phyloP scores from a whole-genome alignment of 2,888 invertebrate species.

The Parnassius smintheus region DNA sequence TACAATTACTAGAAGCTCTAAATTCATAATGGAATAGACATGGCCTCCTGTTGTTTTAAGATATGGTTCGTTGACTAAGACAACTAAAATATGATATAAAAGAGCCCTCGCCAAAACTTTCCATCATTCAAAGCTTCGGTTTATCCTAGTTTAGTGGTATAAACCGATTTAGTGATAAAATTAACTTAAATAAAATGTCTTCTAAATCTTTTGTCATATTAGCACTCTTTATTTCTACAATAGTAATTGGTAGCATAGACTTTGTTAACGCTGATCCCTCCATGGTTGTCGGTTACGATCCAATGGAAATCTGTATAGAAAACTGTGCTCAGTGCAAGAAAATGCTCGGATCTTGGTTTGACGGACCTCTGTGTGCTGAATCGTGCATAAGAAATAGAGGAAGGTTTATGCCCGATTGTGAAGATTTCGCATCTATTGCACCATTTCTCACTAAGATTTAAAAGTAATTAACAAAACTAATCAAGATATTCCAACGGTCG shows the following conservation, averaged over 20 bases:
- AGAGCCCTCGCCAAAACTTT: neutral
- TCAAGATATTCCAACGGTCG: no score
- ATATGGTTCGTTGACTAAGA: neutral
- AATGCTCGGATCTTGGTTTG: slow-evolving; percentile 91
- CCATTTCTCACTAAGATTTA: slow-evolving; percentile 83
- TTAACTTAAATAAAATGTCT: neutral
- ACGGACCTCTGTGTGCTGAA: slow-evolving; percentile 91
- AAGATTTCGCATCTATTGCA: slow-evolving; percentile 88
- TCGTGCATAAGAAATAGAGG: slow-evolving; percentile 90
- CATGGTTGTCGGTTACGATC: slow-evolving; percentile 67
- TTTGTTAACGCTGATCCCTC: slow-evolving; percentile 21
- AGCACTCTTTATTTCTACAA: neutral
- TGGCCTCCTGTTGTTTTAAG: neutral
- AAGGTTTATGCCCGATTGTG: slow-evolving; percentile 91
- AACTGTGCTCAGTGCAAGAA: slow-evolving; percentile 94
- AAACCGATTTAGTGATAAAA: neutral
- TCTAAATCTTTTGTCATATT: neutral
- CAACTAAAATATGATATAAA: neutral
- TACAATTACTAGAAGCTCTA: neutral
- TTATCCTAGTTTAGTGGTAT: neutral
- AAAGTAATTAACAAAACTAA: slow-evolving; percentile 7
- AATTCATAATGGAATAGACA: neutral
- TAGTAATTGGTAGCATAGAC: neutral
- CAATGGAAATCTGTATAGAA: slow-evolving; percentile 86
- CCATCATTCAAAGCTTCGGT: neutral